Conservation (phyloP, 23 tunicate genomes). For the Diplosoma virens region DNA sequence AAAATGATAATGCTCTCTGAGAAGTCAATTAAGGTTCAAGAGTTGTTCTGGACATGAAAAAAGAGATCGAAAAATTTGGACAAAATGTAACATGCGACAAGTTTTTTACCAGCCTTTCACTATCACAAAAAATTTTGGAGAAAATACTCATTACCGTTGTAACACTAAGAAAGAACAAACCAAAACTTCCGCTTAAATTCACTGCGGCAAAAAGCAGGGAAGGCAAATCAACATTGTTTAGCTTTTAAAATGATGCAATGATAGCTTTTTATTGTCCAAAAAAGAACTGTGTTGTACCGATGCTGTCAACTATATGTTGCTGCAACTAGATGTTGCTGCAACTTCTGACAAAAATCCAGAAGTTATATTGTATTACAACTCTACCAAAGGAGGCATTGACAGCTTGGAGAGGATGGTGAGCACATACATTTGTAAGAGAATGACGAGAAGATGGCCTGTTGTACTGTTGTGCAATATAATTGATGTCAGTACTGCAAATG, state of each 20-base stretch:
- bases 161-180: constrained; percentile 20
- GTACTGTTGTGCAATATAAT: constrained; percentile 9
- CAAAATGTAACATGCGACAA: constrained; percentile 1
- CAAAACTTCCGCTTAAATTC: constrained; percentile 2
- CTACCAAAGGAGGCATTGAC: neutral
- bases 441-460: constrained; percentile 7
- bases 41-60: constrained; percentile 10
- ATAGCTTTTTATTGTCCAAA: no score
- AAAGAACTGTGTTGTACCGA: neutral
- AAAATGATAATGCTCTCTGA: neutral
- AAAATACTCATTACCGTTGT: neutral
- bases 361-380: neutral
- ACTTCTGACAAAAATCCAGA: constrained; percentile 9
- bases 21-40: constrained; percentile 8
- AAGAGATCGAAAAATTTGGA: constrained; percentile 7
- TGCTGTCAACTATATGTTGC: neutral
- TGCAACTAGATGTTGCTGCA: constrained; percentile 8
- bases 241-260: neutral
- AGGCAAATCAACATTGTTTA: neutral
- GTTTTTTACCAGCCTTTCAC: constrained; percentile 9
- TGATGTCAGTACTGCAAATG: constrained; percentile 12
- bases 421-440: neutral
- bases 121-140: neutral
- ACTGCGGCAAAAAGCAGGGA: neutral
- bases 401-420: constrained; percentile 6